phyloP scores from a whole-genome alignment of 2,888 invertebrate species.

The Cryptophagus acutangulus region DNA sequence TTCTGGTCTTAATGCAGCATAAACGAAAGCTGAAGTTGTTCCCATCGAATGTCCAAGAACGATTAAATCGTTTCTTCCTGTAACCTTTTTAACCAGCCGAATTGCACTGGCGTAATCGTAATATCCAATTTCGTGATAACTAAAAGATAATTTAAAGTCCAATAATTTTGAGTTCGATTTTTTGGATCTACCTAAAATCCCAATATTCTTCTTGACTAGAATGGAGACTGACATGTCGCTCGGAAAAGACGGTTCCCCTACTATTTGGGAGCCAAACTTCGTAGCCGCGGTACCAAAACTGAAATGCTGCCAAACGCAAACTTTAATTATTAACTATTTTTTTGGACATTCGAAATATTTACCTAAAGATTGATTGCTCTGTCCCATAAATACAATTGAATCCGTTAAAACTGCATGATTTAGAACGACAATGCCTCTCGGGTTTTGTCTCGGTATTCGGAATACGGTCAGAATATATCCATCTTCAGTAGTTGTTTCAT shows the following conservation, averaged over 20 bases:
- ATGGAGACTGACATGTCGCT: conserved; percentile 14
- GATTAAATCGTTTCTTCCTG: conserved; percentile 11
- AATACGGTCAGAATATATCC: neutral
- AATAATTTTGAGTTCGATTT: neutral
- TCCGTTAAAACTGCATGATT: neutral
- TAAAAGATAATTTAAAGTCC: conserved; percentile 11
- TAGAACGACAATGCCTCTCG: conserved; percentile 1
- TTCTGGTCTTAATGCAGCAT: conserved; percentile 14
- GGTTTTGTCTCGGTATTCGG: neutral
- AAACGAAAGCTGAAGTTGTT: conserved; percentile 17
- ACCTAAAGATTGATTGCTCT: neutral
- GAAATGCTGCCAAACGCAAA: too few species aligned
- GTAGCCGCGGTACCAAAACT: too few species aligned
- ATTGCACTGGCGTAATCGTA: conserved; percentile 19
- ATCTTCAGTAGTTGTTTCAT: too few species aligned
- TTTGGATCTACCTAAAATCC: conserved; percentile 21
- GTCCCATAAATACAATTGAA: neutral
- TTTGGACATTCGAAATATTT: too few species aligned
- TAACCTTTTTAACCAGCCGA: conserved; percentile 12
- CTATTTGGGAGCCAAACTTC: conserved; percentile 21
- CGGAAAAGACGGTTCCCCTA: conserved; percentile 17
- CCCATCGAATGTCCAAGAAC: conserved; percentile 22
- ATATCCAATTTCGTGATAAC: conserved; percentile 23
- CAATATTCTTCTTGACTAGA: conserved; percentile 12
- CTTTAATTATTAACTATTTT: neutral